Base-by-base conservation (phyloP, 2,113 vertebrate genomes). In the Archilochus colubris region DNA sequence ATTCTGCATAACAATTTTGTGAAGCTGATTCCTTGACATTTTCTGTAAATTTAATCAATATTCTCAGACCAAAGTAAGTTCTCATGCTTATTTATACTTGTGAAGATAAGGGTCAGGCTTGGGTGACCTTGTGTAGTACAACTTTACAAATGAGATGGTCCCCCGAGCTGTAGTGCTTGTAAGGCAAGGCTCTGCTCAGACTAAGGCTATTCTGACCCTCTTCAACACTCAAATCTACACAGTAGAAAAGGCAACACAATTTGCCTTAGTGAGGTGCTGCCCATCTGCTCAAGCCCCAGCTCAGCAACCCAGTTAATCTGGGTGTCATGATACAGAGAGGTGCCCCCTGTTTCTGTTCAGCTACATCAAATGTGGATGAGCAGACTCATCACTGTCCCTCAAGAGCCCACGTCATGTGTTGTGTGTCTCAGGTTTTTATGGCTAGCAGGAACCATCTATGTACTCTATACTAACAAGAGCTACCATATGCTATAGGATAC, bases 11-110 rank as follows among this genome's bases (percentile, higher is more conserved):
- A 48, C 23, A 48, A 10, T 69, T 48, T 68, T 58, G 25, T 69
- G 74, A 76, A 82, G 54, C 3, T 6, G 4, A 28, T 82, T 88
- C 40, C 21, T 81, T 25, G 43, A n/a, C 2, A 53, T 82, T 84
- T 95, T 68, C 44, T 79, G 25, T 72, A 57, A 88, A 57, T 78
- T 73, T 28, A 57, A 53, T 92, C 58, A 76, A 16, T 91, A 72
- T 72, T 54, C 18, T 68, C 24, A 36, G 11, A 50, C 6, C n/a
- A 93, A 81, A 83, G 16, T 8, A 51, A 31, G 12, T 17, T 72
- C 16, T 67, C 4, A 2, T 58, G 19, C 21, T 79, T 27, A 25
- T 62, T 94, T 89, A 61, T 72, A 21, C 28, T 58, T 6, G 2
- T 66, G 40, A 76, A 73, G 79, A 38, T n/a, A 66, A 76, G 44